Evolutionary conservation across 1,140 invertebrate genomes (phyloP).

Genomic region (Periplaneta americana): DNA sequence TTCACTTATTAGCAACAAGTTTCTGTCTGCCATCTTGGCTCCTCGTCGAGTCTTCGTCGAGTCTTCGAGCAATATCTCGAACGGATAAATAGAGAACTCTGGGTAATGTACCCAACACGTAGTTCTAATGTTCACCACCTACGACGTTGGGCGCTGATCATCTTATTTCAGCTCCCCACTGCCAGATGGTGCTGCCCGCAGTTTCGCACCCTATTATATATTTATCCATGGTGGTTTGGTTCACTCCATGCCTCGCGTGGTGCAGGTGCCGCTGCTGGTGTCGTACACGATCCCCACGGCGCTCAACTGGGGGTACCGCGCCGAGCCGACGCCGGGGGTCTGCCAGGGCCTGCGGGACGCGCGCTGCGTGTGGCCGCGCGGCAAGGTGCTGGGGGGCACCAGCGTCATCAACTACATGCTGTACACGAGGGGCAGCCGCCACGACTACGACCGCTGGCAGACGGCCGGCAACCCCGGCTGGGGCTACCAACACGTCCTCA

Average conservation of each 20-base stretch:
- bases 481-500: slow-evolving; percentile 68
- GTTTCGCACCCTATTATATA: too few species aligned
- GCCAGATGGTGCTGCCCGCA: too few species aligned
- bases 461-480: slow-evolving; percentile 47
- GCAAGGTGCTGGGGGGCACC: slow-evolving; percentile 53
- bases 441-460: slow-evolving; percentile 56
- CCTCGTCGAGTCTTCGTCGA: too few species aligned
- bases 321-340: neutral
- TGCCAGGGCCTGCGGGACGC: slow-evolving; percentile 5
- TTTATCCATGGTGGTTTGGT: too few species aligned
- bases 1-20: too few species aligned
- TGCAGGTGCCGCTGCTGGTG: neutral
- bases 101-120: too few species aligned
- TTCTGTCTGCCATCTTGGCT: too few species aligned
- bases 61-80: too few species aligned
- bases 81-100: too few species aligned
- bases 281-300: neutral
- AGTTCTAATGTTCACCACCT: too few species aligned
- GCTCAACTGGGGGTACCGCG: neutral
- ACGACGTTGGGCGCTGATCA: too few species aligned
- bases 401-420: slow-evolving; percentile 62
- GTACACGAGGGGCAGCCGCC: slow-evolving; percentile 56
- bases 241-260: neutral
- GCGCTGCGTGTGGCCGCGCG: slow-evolving; percentile 41
- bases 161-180: too few species aligned